Base-by-base conservation (phyloP, 1,140 invertebrate genomes). In the Uloborus diversus region DNA sequence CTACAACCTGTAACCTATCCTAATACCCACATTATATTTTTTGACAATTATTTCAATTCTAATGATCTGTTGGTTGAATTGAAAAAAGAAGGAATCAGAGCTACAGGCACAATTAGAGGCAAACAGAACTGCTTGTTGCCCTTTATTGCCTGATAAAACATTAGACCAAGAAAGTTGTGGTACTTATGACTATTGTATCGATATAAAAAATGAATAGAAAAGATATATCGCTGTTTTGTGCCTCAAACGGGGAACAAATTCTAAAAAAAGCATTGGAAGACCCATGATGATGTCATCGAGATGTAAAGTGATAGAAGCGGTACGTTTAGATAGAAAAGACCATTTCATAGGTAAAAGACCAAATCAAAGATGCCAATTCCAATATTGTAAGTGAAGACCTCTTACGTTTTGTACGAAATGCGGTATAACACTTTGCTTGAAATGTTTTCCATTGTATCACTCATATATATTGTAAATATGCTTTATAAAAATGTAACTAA, bases 161-260 rank as follows among this genome's bases (percentile, higher is more conserved):
- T 42, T 14, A 42, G 37, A 42, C 5, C 5, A 14, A 42, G 14
- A 42, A 42, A 42, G 14, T 42, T 14, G 37, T 42, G 37, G 37
- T 42, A 7, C 37, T 42, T 42, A 42, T 42, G 7, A 42, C 37
- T 42, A 42, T 14, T 42, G 37, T 42, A 7, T 42, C 4, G 49
- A 51, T n/a, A n/a, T 5, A 51, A 51, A 51, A 51, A 42, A 42
- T 9, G 37, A 42, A 7, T 9, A 9, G 7, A 7, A 17, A 42
- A 42, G 37, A 42, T 7, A 13, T 51, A 51, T 51, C n/a, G 49
- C 49, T 20, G 49, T 11, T 51, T 4, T 20, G n/a, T 51, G 20
- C 49, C 49, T 51, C 49, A 51, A 51, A 51, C 49, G 49, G 49
- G 49, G 49, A 51, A 51, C 49, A 51, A 53, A 53, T 53, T 53